Base-by-base conservation (phyloP, 2,888 invertebrate species). In the Watsonalla binaria region DNA sequence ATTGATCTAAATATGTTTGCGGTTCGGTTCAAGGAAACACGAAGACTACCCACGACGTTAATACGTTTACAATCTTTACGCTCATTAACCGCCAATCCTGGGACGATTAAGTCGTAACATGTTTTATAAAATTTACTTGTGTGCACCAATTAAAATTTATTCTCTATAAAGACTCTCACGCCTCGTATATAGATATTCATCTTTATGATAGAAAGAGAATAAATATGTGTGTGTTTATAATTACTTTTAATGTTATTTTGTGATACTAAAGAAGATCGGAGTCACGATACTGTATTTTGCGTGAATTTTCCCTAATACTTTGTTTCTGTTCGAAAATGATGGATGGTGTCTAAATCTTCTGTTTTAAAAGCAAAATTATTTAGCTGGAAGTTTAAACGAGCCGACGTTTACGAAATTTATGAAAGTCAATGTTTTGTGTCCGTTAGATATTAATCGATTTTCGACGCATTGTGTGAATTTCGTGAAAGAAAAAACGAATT, bases 81-180 rank as follows among this genome's bases (percentile, higher is more conserved):
- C 86, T 86, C 86, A 87, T 90, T 88, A 86, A 84, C 81, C 78
- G 78, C 76, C 83, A 84, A 84, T 86, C 79, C 79, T 72, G 65
- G 67, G 69, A 75, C 82, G 80, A 87, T 90, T 87, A 87, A 88
- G 84, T 82, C 82, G 82, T 84, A 85, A 84, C 80, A 72, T 80
- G 77, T 82, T 82, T 83, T 82, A 79, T 80, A 78, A 83, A 80
- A 79, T 72, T 74, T 67, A 76, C 76, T 78, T 74, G 76, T 78
- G 76, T 78, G 78, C 76, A 80, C 80, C 83, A 87, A 86, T 87
- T 87, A 87, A 84, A 84, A 78, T 81, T 79, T 80, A 81, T 79
- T 78, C 74, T 75, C 70, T 76, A 70, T 80, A 76, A 79, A 80
- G 76, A 76, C 61, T 82, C 78, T 82, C 84, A 83, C 82, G 82